A percentile compares a stretch with the other conserved stretches of the same genome.
Evolutionary conservation across 1,140 invertebrate species (phyloP).

Genomic region (Drosophila burlai): DNA sequence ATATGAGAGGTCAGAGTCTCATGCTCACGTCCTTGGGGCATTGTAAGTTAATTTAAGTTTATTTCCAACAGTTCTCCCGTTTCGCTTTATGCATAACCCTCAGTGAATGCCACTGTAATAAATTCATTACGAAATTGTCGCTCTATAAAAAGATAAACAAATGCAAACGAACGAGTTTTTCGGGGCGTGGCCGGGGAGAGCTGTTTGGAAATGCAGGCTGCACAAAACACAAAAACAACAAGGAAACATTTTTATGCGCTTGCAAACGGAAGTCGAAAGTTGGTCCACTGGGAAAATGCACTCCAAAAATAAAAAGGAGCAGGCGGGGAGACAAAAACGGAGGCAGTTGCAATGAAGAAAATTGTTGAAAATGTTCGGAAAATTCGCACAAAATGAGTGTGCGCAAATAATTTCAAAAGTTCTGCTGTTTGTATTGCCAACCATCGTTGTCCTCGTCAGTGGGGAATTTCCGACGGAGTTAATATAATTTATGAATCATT

Average conservation of each 20-base stretch:
- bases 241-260: conserved; percentile 75
- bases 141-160: conserved; percentile 80
- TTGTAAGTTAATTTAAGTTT: conserved; percentile 79
- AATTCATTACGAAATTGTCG: conserved; percentile 82
- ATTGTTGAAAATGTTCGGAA: conserved; percentile 57
- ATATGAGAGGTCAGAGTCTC: conserved; percentile 1
- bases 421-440: conserved; percentile 61
- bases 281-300: conserved; percentile 73
- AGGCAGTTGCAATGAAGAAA: conserved; percentile 48
- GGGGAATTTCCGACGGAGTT: conserved; percentile 53
- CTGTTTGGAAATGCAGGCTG: conserved; percentile 42
- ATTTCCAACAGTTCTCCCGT: conserved; percentile 59
- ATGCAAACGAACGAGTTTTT: conserved; percentile 46
- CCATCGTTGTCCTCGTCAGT: conserved; percentile 30
- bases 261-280: conserved; percentile 77
- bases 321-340: conserved; percentile 17
- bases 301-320: conserved; percentile 54
- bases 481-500: conserved; percentile 74
- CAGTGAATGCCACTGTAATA: conserved; percentile 65
- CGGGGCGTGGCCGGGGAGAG: not conserved
- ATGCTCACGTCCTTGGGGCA: conserved; percentile 35
- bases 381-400: conserved; percentile 74
- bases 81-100: conserved; percentile 67
- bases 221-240: conserved; percentile 31
- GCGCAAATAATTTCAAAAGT: conserved; percentile 78